Conservation (phyloP, 1,140 invertebrate genomes). For the Aphaenogaster ashmeadi region DNA sequence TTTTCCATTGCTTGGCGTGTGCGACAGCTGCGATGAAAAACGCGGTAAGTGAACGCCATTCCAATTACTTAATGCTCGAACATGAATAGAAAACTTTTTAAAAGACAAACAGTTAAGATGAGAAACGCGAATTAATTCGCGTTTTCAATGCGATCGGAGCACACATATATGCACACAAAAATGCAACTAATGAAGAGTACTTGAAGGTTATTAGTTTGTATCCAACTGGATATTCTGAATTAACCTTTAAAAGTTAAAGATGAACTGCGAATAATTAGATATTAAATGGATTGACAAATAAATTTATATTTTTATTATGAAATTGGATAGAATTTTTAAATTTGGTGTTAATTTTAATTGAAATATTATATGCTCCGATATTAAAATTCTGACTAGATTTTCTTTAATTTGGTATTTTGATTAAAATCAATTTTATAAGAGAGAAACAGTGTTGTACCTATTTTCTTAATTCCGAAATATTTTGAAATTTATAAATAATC, state of each 20-base stretch:
- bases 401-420: neutral
- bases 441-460: neutral
- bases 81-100: neutral
- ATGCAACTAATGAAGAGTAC: neutral
- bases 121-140: neutral
- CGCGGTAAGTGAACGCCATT: neutral
- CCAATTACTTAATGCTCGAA: neutral
- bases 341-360: conserved; percentile 1
- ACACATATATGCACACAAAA: neutral
- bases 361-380: neutral
- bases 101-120: neutral
- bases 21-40: neutral
- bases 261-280: neutral
- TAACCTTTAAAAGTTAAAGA: neutral
- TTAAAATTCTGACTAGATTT: neutral
- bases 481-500: neutral
- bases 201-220: neutral
- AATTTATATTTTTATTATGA: conserved; percentile 1
- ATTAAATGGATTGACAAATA: neutral
- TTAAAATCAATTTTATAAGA: neutral
- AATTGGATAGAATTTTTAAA: neutral
- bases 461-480: neutral
- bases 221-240: neutral
- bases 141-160: neutral
- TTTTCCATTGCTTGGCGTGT: neutral